phyloP scores from a whole-genome alignment of 2,797 vertebrate genomes.

The Trachurus trachurus region DNA sequence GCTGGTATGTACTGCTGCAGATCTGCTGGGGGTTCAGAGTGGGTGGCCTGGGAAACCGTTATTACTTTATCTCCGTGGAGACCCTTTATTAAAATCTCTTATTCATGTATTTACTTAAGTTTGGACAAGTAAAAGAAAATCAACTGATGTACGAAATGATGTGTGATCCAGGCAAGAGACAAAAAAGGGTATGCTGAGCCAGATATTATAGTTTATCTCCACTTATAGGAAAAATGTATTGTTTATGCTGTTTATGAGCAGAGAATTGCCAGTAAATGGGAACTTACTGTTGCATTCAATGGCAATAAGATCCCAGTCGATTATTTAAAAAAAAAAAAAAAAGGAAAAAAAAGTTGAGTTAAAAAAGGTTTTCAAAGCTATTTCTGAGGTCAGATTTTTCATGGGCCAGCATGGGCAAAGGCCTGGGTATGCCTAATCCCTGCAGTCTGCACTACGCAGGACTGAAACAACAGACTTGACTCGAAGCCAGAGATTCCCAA shows the following conservation, averaged over 20 bases:
- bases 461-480: background rate
- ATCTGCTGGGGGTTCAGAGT: slow-evolving; percentile 58
- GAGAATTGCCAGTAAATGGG: slow-evolving; percentile 21
- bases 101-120: slow-evolving; percentile 45
- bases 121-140: slow-evolving; percentile 46
- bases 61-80: slow-evolving; percentile 61
- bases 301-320: background rate
- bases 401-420: background rate
- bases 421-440: background rate
- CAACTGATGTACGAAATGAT: slow-evolving; percentile 25
- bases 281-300: slow-evolving; percentile 21
- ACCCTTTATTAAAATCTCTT: slow-evolving; percentile 57
- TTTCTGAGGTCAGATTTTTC: slow-evolving; percentile 13
- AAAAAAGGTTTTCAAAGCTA: background rate
- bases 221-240: background rate
- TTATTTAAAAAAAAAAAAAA: background rate
- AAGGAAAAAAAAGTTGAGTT: background rate
- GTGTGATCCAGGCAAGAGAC: slow-evolving; percentile 3
- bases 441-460: background rate
- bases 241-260: slow-evolving; percentile 17
- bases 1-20: slow-evolving; percentile 47
- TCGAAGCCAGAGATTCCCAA: background rate
- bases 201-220: slow-evolving; percentile 32
- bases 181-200: slow-evolving; percentile 15
- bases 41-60: slow-evolving; percentile 59